phyloP scores from a whole-genome alignment of 2,797 vertebrate genomes.

The Acanthornis magna region DNA sequence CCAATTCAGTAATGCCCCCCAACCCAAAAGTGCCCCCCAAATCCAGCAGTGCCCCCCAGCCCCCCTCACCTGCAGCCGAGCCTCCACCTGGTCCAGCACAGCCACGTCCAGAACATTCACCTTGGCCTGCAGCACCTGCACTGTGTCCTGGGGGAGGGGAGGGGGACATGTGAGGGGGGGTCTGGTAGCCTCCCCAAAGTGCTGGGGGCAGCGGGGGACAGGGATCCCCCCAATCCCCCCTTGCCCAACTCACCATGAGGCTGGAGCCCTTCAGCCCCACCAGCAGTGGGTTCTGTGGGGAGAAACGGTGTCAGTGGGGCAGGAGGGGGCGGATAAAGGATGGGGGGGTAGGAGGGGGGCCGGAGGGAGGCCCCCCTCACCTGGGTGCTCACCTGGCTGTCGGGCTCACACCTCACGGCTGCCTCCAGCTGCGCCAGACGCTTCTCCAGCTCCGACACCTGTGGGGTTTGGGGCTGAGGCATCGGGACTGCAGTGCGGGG shows the following conservation, averaged over 20 bases:
- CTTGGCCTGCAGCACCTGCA: constrained; percentile 90
- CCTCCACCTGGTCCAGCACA: constrained; percentile 93
- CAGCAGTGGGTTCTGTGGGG: constrained; percentile 84
- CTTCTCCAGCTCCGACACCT: constrained; percentile 92
- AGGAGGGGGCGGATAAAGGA: not conserved
- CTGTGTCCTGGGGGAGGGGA: constrained; percentile 79
- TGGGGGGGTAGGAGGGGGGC: not conserved
- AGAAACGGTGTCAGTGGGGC: not conserved
- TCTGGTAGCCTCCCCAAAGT: not conserved
- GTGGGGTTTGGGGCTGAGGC: not conserved
- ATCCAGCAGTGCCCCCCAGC: not conserved
- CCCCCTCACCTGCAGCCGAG: constrained; percentile 86
- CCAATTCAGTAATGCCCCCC: not conserved
- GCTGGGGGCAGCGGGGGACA: not conserved
- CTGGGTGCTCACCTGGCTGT: constrained; percentile 82
- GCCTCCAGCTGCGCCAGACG: constrained; percentile 87
- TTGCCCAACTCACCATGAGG: constrained; percentile 81
- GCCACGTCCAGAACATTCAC: constrained; percentile 87
- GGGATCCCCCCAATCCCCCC: no score
- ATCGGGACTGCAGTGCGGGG: fast-evolving
- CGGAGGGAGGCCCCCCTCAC: not conserved
- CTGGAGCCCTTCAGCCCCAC: constrained; percentile 85
- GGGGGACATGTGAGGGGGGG: not conserved
- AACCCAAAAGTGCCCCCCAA: not conserved
- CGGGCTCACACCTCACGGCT: constrained; percentile 84